Conservation (phyloP, 1,140 invertebrate genomes). For the Harlomillsia oculata region DNA sequence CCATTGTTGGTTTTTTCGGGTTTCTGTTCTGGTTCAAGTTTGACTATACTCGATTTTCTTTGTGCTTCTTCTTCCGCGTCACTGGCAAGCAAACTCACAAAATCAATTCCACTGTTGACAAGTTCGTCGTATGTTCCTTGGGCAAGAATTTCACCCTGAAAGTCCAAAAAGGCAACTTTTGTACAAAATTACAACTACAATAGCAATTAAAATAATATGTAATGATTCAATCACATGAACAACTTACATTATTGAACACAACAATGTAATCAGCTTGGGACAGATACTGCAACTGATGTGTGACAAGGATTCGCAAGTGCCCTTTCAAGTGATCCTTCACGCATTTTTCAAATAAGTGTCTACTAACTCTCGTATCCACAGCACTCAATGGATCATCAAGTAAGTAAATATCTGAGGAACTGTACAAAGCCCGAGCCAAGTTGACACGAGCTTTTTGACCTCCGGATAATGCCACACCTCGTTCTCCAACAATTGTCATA, state of each 20-base stretch:
- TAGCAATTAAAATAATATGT: neutral
- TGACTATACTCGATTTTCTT: slow-evolving; percentile 1
- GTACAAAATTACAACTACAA: neutral
- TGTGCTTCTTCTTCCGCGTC: slow-evolving; percentile 35
- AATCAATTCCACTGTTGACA: slow-evolving; percentile 50
- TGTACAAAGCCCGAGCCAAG: slow-evolving; percentile 50
- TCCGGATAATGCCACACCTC: slow-evolving; percentile 43
- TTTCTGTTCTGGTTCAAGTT: slow-evolving; percentile 4
- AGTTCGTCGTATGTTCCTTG: slow-evolving; percentile 51
- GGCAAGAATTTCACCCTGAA: slow-evolving; percentile 43
- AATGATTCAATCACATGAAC: neutral
- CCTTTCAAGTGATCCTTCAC: slow-evolving; percentile 37
- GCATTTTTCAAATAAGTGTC: slow-evolving; percentile 44
- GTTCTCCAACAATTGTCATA: slow-evolving; percentile 79
- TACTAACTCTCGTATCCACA: slow-evolving; percentile 39
- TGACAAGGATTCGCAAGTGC: slow-evolving; percentile 41
- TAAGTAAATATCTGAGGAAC: slow-evolving; percentile 44
- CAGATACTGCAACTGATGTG: slow-evolving; percentile 42
- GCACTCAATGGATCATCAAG: slow-evolving; percentile 47
- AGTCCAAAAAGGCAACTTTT: too few relatives aligned
- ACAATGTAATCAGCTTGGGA: slow-evolving; percentile 34
- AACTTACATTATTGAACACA: slow-evolving; percentile 29
- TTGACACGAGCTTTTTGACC: slow-evolving; percentile 53
- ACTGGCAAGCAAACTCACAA: slow-evolving; percentile 49
- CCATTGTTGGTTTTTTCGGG: too few relatives aligned